These are phyloP conservation scores for Neodiprion pinetum DNA, from an alignment of 1,140 invertebrate species.

Conservation along the genomic window DNA sequence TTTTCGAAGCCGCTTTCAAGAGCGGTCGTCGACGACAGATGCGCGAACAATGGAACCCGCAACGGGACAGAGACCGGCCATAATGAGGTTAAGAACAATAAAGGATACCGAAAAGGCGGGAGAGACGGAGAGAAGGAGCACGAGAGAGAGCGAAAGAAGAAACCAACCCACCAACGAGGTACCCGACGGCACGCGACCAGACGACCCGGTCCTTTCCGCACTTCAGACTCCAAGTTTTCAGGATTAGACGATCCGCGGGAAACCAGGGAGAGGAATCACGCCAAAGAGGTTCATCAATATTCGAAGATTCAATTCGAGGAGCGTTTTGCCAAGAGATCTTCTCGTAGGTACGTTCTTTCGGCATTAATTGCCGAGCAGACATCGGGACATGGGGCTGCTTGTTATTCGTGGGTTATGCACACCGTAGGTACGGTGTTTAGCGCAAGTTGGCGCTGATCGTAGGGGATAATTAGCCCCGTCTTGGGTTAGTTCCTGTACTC, in stretches of 20 bases:
- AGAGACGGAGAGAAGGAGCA: background rate
- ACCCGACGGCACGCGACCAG: background rate
- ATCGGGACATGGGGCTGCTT: no score
- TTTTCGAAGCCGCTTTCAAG: background rate
- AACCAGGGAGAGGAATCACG: no score
- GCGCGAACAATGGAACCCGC: conserved; percentile 1
- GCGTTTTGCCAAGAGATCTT: no score
- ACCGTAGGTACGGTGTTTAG: no score
- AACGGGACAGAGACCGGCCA: conserved; percentile 3
- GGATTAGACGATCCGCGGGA: no score
- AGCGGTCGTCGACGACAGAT: background rate
- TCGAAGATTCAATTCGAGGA: no score
- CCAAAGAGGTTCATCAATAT: no score
- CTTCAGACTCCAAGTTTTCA: no score
- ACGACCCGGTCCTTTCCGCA: no score
- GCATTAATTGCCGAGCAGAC: no score
- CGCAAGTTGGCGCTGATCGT: background rate
- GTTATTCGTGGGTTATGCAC: no score
- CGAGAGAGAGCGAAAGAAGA: background rate
- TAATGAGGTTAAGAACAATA: background rate
- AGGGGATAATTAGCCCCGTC: background rate
- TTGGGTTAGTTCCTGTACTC: background rate
- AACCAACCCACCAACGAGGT: background rate
- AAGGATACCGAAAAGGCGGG: conserved; percentile 2
- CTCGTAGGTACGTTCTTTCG: no score